A percentile compares a stretch with the other conserved stretches of the same genome.
Conservation (phyloP, 2,888 invertebrate species). For the Omphaloscelis lunosa region DNA sequence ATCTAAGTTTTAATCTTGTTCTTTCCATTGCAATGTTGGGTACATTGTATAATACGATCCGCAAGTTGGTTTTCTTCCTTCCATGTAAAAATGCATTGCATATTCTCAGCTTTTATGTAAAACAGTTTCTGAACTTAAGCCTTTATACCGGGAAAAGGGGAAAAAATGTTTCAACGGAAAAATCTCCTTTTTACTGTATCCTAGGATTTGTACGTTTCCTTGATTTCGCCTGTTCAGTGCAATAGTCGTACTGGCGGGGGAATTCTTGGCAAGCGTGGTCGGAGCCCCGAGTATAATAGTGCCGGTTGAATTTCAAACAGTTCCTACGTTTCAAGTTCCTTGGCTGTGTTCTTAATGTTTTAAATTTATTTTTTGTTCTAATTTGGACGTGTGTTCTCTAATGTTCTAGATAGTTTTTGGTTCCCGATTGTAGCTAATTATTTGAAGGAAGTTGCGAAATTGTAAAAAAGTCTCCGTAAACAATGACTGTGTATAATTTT, state of each 20-base stretch:
- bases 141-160: conserved; percentile 66
- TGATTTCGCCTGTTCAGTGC: conserved; percentile 61
- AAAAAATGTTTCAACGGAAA: conserved; percentile 66
- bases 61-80: conserved; percentile 52
- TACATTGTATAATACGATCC: conserved; percentile 60
- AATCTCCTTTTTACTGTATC: conserved; percentile 67
- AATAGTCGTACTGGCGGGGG: conserved; percentile 59
- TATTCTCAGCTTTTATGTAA: conserved; percentile 71
- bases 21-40: conserved; percentile 44
- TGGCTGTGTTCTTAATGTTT: conserved; percentile 54
- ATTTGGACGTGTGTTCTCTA: conserved; percentile 39
- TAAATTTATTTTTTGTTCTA: conserved; percentile 52
- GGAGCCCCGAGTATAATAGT: conserved; percentile 58
- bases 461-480: background rate
- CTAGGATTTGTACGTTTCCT: conserved; percentile 68
- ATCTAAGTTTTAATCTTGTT: conserved; percentile 65
- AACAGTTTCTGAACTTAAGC: conserved; percentile 74
- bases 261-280: conserved; percentile 60
- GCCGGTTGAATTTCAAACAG: conserved; percentile 65
- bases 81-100: conserved; percentile 72
- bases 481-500: background rate
- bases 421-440: background rate
- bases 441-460: background rate
- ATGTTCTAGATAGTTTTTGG: background rate
- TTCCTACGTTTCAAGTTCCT: conserved; percentile 50